Evolutionary conservation across 2,113 vertebrate species (phyloP).

Genomic region (Octodon degus): DNA sequence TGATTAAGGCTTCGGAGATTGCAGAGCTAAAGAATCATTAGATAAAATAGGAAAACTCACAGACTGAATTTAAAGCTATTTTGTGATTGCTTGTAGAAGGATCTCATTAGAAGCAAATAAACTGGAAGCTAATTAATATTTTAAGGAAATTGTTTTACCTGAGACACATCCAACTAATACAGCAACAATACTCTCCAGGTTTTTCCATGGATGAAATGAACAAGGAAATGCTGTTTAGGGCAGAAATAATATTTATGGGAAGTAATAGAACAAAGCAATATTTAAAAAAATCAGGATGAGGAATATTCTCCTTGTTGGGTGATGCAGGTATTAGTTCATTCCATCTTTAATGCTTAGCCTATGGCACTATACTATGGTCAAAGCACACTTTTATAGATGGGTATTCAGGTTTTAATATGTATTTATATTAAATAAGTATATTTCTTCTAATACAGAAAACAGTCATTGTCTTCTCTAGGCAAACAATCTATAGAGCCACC

Average conservation of each 20-base stretch:
- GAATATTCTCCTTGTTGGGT: not conserved
- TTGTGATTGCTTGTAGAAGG: not conserved
- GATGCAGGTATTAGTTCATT: not conserved
- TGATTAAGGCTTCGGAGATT: not conserved
- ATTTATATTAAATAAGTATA: not conserved
- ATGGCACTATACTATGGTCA: not conserved
- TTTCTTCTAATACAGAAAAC: not conserved
- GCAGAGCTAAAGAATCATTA: not conserved
- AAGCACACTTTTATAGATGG: not conserved
- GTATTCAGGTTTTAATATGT: not conserved
- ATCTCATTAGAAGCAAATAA: not conserved
- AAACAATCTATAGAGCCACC: not conserved
- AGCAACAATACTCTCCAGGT: not conserved
- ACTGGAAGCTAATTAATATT: not conserved
- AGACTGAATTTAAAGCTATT: not conserved
- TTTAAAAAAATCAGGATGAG: not conserved
- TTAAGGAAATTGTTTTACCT: not conserved
- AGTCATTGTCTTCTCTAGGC: not conserved
- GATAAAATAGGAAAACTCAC: not conserved
- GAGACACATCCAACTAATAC: not conserved
- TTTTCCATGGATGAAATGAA: not conserved
- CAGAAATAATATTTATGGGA: not conserved
- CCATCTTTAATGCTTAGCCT: not conserved
- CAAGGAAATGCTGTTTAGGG: accelerated
- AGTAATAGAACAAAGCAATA: not conserved